A percentile compares a stretch with the other conserved stretches of the same genome.
Evolutionary conservation across 2,888 invertebrate species (phyloP).

Genomic region (Limnephilus auricula): DNA sequence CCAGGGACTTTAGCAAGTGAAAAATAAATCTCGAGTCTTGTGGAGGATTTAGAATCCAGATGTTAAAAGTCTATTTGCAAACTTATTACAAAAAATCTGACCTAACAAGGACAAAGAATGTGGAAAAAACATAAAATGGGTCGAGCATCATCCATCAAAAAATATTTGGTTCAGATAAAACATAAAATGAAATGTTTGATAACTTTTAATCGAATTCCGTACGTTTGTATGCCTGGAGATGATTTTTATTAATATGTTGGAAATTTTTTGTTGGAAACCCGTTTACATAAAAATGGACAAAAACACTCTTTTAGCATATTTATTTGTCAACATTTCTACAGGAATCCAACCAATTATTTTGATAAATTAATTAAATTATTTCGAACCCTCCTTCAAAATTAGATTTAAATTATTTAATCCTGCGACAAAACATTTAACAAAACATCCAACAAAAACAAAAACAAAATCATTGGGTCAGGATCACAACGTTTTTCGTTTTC

Average conservation of each 20-base stretch:
- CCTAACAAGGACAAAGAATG: not conserved
- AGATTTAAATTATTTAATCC: too few species aligned
- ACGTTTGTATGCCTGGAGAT: not conserved
- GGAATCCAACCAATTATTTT: too few species aligned
- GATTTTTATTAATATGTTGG: not conserved
- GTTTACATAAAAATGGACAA: too few species aligned
- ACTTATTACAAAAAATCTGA: not conserved
- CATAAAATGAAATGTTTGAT: not conserved
- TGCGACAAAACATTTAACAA: too few species aligned
- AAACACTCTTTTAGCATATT: too few species aligned
- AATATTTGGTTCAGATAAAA: not conserved
- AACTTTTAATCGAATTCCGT: not conserved
- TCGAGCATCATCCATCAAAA: not conserved
- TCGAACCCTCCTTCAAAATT: too few species aligned
- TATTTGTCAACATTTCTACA: too few species aligned
- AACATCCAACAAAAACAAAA: too few species aligned
- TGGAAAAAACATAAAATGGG: not conserved
- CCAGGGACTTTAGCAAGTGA: not conserved
- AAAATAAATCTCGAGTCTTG: not conserved
- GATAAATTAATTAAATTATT: too few species aligned
- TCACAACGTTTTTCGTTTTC: too few species aligned
- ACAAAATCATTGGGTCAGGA: too few species aligned
- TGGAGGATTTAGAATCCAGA: not conserved
- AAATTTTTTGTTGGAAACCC: too few species aligned
- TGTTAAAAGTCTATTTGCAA: not conserved